phyloP scores from a whole-genome alignment of 2,888 invertebrate genomes.

The Smittia sp. region DNA sequence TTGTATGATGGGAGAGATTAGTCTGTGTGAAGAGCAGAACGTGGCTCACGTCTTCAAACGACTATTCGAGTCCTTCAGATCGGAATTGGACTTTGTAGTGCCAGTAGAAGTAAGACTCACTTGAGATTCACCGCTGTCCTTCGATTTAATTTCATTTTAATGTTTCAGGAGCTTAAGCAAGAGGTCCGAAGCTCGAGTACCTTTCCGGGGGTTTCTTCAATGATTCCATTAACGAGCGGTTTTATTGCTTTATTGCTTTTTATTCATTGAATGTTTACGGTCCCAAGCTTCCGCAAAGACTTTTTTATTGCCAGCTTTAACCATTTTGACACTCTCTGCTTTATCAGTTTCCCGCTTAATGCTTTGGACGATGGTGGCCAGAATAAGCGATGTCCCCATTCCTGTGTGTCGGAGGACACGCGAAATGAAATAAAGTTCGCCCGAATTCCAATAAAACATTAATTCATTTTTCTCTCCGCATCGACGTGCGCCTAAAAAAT shows the following conservation, averaged over 20 bases:
- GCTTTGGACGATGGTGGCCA: too few species aligned
- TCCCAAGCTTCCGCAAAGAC: not conserved
- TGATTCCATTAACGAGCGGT: not conserved
- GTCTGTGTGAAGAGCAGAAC: not conserved
- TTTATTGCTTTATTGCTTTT: not conserved
- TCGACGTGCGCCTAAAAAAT: too few species aligned
- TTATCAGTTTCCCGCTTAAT: too few species aligned
- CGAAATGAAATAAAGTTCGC: too few species aligned
- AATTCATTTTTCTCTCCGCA: too few species aligned
- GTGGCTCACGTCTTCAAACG: not conserved
- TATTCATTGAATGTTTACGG: constrained; percentile 5
- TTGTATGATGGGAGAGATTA: constrained; percentile 2
- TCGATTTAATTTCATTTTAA: not conserved
- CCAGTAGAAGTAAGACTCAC: not conserved
- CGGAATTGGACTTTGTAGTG: not conserved
- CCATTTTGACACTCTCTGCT: not conserved
- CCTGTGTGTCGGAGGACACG: too few species aligned
- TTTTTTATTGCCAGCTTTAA: not conserved
- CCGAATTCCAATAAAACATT: too few species aligned
- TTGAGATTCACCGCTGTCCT: not conserved
- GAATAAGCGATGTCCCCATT: too few species aligned
- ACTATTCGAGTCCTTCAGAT: not conserved
- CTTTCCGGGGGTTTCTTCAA: not conserved
- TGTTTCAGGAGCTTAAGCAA: not conserved
- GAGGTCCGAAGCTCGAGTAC: not conserved